phyloP scores from a whole-genome alignment of 2,888 invertebrate species.

The Brachyptera risi region DNA sequence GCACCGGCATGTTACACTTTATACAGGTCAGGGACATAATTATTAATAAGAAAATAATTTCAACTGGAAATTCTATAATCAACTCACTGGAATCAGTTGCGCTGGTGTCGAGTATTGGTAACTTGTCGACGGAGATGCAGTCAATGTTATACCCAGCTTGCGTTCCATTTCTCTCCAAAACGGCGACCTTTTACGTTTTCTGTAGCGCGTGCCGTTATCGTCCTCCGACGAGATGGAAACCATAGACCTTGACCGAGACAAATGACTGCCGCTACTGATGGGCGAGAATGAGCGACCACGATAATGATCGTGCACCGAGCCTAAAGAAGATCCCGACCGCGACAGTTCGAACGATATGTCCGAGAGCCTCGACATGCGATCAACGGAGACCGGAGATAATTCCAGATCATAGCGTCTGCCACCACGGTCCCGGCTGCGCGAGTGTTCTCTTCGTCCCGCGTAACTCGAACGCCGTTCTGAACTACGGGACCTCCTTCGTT shows the following conservation, averaged over 20 bases:
- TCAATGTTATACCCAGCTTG: neutral
- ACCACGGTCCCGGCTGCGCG: neutral
- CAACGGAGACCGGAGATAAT: neutral
- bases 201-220: neutral
- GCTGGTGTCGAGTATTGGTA: too few relatives aligned
- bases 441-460: neutral
- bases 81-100: too few relatives aligned
- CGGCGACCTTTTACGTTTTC: constrained; percentile 6
- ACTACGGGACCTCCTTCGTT: neutral
- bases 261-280: constrained; percentile 1
- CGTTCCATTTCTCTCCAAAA: constrained; percentile 15
- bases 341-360: neutral
- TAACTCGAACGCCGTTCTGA: neutral
- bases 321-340: neutral
- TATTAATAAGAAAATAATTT: too few relatives aligned
- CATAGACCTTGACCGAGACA: constrained; percentile 3
- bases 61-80: too few relatives aligned
- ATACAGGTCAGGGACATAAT: too few relatives aligned
- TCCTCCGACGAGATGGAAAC: neutral
- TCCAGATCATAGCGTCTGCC: neutral
- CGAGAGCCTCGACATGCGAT: neutral
- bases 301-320: neutral
- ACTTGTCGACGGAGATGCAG: too few relatives aligned
- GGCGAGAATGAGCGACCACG: constrained; percentile 3
- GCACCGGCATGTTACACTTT: too few relatives aligned